A percentile compares a stretch with the other conserved stretches of the same genome.
These are phyloP conservation scores for Galleria mellonella DNA, from an alignment of 1,140 invertebrate genomes.

Conservation along the genomic window DNA sequence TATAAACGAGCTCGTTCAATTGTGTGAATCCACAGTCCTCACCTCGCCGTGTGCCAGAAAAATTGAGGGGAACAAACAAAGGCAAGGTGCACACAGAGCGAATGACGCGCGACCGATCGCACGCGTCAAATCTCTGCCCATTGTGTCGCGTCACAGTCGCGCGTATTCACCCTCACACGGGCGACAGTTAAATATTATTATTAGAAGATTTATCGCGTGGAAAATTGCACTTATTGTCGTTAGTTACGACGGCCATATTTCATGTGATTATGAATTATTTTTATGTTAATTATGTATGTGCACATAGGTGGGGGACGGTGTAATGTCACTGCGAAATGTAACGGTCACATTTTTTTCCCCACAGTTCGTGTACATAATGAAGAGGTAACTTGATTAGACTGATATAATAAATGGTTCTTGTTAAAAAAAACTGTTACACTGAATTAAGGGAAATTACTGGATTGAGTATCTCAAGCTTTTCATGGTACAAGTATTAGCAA, in stretches of 20 bases:
- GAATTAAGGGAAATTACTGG: too few relatives aligned
- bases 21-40: conserved; percentile 1
- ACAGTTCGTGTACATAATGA: too few relatives aligned
- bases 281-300: conserved; percentile 53
- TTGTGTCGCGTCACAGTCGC: conserved; percentile 30
- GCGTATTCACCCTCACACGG: neutral
- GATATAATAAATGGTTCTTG: too few relatives aligned
- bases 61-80: conserved; percentile 21
- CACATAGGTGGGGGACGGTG: conserved; percentile 17
- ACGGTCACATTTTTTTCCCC: conserved; percentile 26
- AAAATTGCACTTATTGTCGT: conserved; percentile 64
- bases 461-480: too few relatives aligned
- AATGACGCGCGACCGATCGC: conserved; percentile 6
- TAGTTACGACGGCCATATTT: conserved; percentile 38
- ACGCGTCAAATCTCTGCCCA: conserved; percentile 38
- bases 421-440: too few relatives aligned
- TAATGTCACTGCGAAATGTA: conserved; percentile 15
- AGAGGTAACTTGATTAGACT: too few relatives aligned
- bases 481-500: too few relatives aligned
- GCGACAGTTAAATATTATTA: conserved; percentile 54
- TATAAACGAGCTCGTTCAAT: neutral
- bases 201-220: conserved; percentile 62
- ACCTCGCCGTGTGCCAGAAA: neutral
- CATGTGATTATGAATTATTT: conserved; percentile 59
- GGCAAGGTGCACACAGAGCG: conserved; percentile 41